Conservation (phyloP, 2,797 vertebrate genomes). For the Australoheros facetus region DNA sequence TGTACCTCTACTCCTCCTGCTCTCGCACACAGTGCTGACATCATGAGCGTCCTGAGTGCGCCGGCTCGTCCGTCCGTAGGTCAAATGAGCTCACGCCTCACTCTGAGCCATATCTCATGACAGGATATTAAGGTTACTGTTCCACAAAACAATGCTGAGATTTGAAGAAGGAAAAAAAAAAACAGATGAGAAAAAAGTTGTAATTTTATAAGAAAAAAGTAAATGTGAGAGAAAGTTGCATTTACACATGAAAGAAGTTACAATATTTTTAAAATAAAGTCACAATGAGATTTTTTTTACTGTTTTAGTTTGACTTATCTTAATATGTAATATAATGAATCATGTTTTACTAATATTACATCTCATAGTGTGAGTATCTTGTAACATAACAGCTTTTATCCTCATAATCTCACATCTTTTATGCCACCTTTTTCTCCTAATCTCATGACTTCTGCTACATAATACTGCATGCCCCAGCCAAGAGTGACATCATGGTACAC, state of each 20-base stretch:
- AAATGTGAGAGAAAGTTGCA: background rate
- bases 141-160: background rate
- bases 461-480: background rate
- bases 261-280: background rate
- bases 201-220: background rate
- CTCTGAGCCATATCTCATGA: constrained; percentile 49
- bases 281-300: background rate
- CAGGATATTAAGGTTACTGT: constrained; percentile 8
- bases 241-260: background rate
- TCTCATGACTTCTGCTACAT: background rate
- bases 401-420: no score
- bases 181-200: background rate
- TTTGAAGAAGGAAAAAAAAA: constrained; percentile 1
- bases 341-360: background rate
- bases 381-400: background rate
- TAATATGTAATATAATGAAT: no score
- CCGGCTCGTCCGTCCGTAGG: background rate
- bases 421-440: background rate
- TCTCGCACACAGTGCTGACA: constrained; percentile 90
- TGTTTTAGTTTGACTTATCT: no score
- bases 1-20: constrained; percentile 95
- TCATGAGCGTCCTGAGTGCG: background rate
- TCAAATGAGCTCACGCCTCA: constrained; percentile 41
- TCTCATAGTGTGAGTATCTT: background rate
- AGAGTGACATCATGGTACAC: background rate